Evolutionary conservation across 2,113 vertebrate genomes (phyloP), one percentile per base, ranked within the genome.

Genomic region (Marcusenius ussheri): DNA sequence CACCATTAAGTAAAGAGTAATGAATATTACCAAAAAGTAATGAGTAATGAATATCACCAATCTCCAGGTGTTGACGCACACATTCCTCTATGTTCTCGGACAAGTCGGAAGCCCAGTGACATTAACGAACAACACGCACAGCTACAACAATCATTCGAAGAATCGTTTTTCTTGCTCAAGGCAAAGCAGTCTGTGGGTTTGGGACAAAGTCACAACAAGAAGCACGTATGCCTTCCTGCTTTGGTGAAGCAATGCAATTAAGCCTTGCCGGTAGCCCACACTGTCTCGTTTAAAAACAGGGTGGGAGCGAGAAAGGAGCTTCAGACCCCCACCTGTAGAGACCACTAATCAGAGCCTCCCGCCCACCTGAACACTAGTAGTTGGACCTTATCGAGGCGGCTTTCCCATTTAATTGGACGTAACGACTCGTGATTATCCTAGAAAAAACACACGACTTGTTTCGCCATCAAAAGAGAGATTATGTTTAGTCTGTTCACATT

Each of bases 401-500:
- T 66, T 62, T 90, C 51, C 88, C 84, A 88, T 56, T 91, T 91
- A 91, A 91, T 90, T 91, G 88, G 88, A 27, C 88, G 80, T 83
- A 91, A 90, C 90, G 89, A 80, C 62, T 45, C 27, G 46, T 80
- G 89, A 88, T 92, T 90, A 90, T 87, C 83, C 86, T 83, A 56
- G 88, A 51, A 90, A 39, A 77, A 77, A 90, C 39, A 86, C 62
- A 88, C 74, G 88, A 91, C 91, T 90, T 80, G 84, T 91, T 88
- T 91, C 90, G 27, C 90, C 50, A 46, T 90, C 35, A 80, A 42
- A 80, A 80, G 27, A 90, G 90, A 88, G 80, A 49, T 66, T 83
- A 27, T 58, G 42, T 46, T 74, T 77, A 51, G 86, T 62, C 17
- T 27, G 74, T n/a, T 85, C 91, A 94, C 94, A 95, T 80, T 96